A percentile compares a stretch with the other conserved stretches of the same genome.
phyloP scores from a whole-genome alignment of 2,888 invertebrate genomes.

The Dermolepida albohirtum region DNA sequence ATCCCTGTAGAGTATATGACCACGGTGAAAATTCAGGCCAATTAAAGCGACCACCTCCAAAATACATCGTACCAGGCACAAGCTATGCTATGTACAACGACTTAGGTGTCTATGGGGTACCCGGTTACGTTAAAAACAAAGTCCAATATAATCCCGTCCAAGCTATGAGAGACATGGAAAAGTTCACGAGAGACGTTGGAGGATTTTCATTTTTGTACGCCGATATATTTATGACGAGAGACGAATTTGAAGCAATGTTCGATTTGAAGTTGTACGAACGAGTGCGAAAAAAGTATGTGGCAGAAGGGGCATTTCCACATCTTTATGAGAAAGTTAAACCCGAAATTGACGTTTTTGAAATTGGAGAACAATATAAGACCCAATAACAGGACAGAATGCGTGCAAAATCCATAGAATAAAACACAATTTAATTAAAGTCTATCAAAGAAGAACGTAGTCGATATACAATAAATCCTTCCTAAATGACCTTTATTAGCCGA shows the following conservation, averaged over 20 bases:
- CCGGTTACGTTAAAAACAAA: constrained; percentile 72
- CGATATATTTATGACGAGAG: constrained; percentile 75
- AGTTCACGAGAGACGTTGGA: constrained; percentile 75
- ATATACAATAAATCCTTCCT: too few relatives aligned
- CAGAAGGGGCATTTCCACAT: constrained; percentile 73
- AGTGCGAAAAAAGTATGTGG: constrained; percentile 71
- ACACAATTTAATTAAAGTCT: too few relatives aligned
- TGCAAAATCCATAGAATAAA: not conserved
- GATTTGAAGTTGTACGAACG: constrained; percentile 73
- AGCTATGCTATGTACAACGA: constrained; percentile 80
- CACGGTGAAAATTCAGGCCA: constrained; percentile 72
- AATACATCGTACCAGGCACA: constrained; percentile 73
- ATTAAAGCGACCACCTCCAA: constrained; percentile 68
- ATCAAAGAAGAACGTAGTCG: too few relatives aligned
- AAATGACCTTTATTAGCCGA: too few relatives aligned
- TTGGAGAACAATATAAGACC: constrained; percentile 63
- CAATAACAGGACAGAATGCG: constrained; percentile 9
- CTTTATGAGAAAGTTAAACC: constrained; percentile 77
- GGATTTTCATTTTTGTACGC: constrained; percentile 79
- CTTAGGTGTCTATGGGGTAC: constrained; percentile 77
- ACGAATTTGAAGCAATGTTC: constrained; percentile 77
- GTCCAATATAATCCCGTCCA: constrained; percentile 72
- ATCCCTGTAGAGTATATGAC: constrained; percentile 76
- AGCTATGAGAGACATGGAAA: constrained; percentile 77
- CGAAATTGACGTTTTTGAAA: constrained; percentile 73